Base-by-base conservation (phyloP, 2,113 vertebrate genomes). In the Salminus brasiliensis region DNA sequence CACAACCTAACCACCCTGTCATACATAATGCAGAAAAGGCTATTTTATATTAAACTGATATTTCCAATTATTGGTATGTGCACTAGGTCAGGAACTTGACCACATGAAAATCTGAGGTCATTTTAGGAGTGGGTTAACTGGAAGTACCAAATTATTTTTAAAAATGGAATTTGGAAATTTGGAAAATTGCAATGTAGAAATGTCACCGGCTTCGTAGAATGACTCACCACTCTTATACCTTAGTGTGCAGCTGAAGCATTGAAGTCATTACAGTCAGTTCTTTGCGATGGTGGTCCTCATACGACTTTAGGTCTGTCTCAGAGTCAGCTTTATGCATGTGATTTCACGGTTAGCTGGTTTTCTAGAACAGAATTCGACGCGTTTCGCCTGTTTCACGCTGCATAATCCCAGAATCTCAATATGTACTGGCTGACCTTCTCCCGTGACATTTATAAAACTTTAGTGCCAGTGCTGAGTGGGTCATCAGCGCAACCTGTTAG, bases 371-470 rank as follows among this genome's bases (percentile, higher is more conserved):
- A 65, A 65, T 10, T 1, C 25, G 32, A 27, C 36, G 5, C 41
- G n/a, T 36, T 76, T 55, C 41, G 36, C 47, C 16, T 6, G 49
- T 49, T 62, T 72, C 30, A 72, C 41, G 25, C 59, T 49, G 49
- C 15, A 66, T 53, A 43, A 67, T 39, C 72, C 25, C 18, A 29
- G 36, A 43, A 65, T 69, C 10, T 32, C 39, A 36, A 10, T 25
- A 25, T 43, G 49, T 30, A 68, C 65, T n/a, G 36, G 13, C 53
- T 69, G 70, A 74, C 72, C 76, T 82, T 82, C 72, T 34, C 60
- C 49, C 12, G 32, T 49, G 53, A 72, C 74, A 71, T 81, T 65
- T 72, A 72, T 63, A 72, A 76, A 76, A 81, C 74, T 76, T 81
- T 76, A 81, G 36, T 27, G 12, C 74, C 11, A n/a, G 1, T 23